Base-by-base conservation (phyloP, 2,888 invertebrate species). In the Rhogogaster chlorosoma region DNA sequence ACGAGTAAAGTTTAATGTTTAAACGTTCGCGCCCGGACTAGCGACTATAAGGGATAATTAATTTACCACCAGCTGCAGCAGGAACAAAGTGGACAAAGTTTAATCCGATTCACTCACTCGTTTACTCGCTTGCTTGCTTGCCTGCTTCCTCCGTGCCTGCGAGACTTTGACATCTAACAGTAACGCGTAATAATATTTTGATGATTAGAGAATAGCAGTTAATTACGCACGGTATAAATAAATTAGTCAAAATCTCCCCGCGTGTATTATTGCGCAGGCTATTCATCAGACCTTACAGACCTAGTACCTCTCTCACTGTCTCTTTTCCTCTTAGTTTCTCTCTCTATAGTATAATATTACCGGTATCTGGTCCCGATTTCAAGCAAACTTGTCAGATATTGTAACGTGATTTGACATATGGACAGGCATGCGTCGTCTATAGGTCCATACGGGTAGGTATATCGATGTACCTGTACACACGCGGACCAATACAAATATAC, bases 361-460 rank as follows among this genome's bases (percentile, higher is more conserved):
- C 80, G 80, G 61, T 80, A 29, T 45, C 49, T 77, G 57, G 80
- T 80, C 57, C 80, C 80, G 80, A 80, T 80, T 80, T 38, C 80
- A 61, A 80, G 80, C 61, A 80, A 80, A 80, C 61, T 80, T 80
- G 80, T 80, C 80, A 80, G 80, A 80, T 80, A 80, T 80, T 80
- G 61, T 80, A 80, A 80, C 80, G 80, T 80, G 80, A 80, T 80
- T 80, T 80, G 80, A 80, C 80, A 57, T 38, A 80, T 80, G 80
- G 80, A 80, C 57, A 80, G 80, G 61, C 80, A 80, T 80, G 80
- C 80, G 61, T 57, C 80, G 61, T 80, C 32, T 61, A 61, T 80
- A 61, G 38, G 57, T 57, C 4, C 38, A 57, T 80, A 57, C 80
- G 57, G 57, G 57, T 80, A 61, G 42, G 71, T 42, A 73, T 49